Conservation (phyloP, 2,113 vertebrate species). For the Patagioenas fasciata region DNA sequence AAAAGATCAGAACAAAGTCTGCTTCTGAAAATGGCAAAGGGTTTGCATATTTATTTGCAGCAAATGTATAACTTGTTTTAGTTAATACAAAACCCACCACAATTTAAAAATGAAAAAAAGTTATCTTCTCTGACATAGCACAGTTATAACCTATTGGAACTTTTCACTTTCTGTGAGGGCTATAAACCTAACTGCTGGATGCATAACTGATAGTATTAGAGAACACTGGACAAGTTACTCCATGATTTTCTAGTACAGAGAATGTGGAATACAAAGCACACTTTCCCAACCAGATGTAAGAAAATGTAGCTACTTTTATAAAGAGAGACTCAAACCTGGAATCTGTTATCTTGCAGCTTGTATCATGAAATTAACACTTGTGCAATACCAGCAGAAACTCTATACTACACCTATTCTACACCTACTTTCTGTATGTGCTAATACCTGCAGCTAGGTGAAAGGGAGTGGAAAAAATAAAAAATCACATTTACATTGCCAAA, state of each 20-base stretch:
- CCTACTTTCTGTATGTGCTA: not conserved
- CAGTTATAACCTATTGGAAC: not conserved
- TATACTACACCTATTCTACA: not conserved
- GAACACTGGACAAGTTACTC: not conserved
- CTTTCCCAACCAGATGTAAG: not conserved
- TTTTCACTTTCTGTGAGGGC: not conserved
- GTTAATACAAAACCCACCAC: not conserved
- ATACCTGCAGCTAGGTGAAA: not conserved
- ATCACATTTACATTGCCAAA: not conserved
- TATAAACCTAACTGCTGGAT: not conserved
- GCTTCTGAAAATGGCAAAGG: not conserved
- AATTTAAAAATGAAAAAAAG: not conserved
- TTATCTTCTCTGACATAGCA: not conserved
- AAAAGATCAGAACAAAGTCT: not conserved
- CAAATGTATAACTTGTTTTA: not conserved
- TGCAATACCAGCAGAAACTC: not conserved
- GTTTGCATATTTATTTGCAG: not conserved
- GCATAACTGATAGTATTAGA: not conserved
- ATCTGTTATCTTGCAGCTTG: not conserved
- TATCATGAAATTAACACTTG: not conserved
- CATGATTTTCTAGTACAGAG: not conserved
- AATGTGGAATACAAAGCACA: not conserved
- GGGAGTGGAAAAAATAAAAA: not conserved
- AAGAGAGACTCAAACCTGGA: not conserved
- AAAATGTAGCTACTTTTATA: not conserved